These are phyloP conservation scores for Macroramphosus scolopax DNA, from an alignment of 2,797 vertebrate species.

Conservation along the genomic window DNA sequence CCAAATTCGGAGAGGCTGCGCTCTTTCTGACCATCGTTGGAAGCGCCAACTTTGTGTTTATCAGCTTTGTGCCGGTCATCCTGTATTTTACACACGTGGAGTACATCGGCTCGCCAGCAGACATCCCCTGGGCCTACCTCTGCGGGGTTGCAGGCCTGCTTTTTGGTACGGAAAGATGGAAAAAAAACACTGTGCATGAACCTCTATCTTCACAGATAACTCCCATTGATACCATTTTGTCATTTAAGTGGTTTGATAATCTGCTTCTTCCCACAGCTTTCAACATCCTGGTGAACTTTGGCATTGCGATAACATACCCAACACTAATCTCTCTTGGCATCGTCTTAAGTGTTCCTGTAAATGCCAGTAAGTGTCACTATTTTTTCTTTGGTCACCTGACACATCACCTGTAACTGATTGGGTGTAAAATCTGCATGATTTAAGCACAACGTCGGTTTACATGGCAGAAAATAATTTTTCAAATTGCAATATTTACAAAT, in stretches of 20 bases:
- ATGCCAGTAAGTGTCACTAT: slow-evolving; percentile 84
- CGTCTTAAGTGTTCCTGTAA: slow-evolving; percentile 94
- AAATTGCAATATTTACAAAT: too few relatives aligned
- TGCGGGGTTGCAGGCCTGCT: slow-evolving; percentile 91
- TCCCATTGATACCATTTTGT: not conserved
- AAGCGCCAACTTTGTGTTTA: slow-evolving; percentile 88
- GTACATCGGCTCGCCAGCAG: slow-evolving; percentile 85
- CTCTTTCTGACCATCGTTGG: slow-evolving; percentile 92
- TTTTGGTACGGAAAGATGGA: slow-evolving; percentile 83
- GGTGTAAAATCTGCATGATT: not conserved
- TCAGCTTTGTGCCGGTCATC: slow-evolving; percentile 90
- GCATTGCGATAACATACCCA: slow-evolving; percentile 94
- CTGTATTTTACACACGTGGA: slow-evolving; percentile 96
- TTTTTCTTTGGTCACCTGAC: too few relatives aligned
- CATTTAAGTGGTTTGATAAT: slow-evolving; percentile 3
- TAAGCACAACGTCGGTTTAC: too few relatives aligned
- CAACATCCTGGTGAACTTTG: slow-evolving; percentile 96
- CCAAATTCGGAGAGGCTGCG: slow-evolving; percentile 96
- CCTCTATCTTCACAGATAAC: not conserved
- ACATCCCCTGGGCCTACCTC: slow-evolving; percentile 89
- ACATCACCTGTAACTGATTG: too few relatives aligned
- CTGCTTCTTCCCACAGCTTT: slow-evolving; percentile 81
- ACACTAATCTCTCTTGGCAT: slow-evolving; percentile 95
- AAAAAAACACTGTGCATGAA: too few relatives aligned
- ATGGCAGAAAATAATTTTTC: too few relatives aligned